phyloP scores from a whole-genome alignment of 2,113 vertebrate genomes.

The Maccullochella peelii region DNA sequence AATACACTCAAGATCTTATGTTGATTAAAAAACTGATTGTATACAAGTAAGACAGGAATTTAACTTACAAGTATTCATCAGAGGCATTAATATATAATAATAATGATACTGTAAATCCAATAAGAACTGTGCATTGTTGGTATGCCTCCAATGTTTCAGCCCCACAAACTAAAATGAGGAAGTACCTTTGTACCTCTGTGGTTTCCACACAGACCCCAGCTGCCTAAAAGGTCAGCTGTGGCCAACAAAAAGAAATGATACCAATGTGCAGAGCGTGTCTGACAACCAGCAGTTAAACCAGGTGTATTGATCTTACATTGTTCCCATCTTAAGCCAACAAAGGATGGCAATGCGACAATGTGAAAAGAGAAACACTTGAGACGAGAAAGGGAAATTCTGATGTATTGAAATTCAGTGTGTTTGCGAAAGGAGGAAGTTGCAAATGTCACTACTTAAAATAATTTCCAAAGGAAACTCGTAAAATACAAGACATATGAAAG shows the following conservation, averaged over 20 bases:
- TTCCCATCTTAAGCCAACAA: not conserved
- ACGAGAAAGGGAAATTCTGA: slow-evolving; percentile 52
- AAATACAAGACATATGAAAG: slow-evolving; percentile 18
- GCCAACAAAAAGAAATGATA: not conserved
- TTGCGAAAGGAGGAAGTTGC: slow-evolving; percentile 67
- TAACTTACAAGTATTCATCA: not conserved
- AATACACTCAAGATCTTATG: not conserved
- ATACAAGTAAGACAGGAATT: not conserved
- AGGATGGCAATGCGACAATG: not conserved
- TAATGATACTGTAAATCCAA: not conserved
- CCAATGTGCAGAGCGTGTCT: slow-evolving; percentile 23
- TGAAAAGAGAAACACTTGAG: not conserved
- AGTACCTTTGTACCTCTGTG: not conserved
- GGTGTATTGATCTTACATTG: not conserved
- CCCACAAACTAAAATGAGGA: slow-evolving; percentile 47
- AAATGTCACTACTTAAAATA: slow-evolving; percentile 50
- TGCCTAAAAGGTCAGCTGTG: slow-evolving; percentile 27
- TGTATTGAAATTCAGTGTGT: slow-evolving; percentile 43
- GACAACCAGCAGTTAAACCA: slow-evolving; percentile 15
- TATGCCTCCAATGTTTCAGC: not conserved
- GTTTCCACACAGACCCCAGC: slow-evolving; percentile 20
- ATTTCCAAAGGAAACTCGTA: not conserved
- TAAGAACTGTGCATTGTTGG: not conserved
- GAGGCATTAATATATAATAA: no score
- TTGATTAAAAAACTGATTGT: not conserved